These are phyloP conservation scores for Eristalis tenax DNA, from an alignment of 2,888 invertebrate genomes.

Conservation along the genomic window DNA sequence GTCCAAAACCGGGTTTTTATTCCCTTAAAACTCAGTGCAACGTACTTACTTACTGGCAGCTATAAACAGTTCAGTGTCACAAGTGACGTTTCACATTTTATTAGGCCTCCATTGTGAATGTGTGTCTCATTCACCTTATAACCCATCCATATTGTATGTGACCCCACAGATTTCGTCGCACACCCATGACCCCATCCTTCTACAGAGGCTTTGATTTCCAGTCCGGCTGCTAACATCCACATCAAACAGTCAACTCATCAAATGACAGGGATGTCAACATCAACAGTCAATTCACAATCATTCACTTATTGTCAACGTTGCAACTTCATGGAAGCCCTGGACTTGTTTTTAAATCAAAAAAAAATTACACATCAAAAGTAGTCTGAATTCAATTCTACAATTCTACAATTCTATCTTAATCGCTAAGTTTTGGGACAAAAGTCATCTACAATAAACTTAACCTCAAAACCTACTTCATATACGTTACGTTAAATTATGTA, in stretches of 20 bases:
- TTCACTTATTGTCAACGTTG: conserved; percentile 42
- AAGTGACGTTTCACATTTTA: no score
- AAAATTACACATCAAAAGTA: conserved; percentile 33
- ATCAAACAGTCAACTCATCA: background rate
- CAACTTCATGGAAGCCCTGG: conserved; percentile 68
- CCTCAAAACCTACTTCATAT: conserved; percentile 13
- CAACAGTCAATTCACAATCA: conserved; percentile 19
- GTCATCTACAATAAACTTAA: background rate
- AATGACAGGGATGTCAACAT: background rate
- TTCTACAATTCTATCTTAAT: background rate
- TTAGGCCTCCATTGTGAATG: no score
- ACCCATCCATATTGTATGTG: no score
- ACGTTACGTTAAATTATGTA: conserved; percentile 32
- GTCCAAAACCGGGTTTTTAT: no score
- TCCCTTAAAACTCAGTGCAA: no score
- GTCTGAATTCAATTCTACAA: conserved; percentile 18
- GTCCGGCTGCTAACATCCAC: background rate
- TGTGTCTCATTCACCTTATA: no score
- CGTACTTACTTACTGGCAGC: no score
- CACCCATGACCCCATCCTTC: no score
- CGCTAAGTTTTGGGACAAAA: conserved; percentile 52
- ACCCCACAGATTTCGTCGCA: no score
- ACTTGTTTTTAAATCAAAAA: conserved; percentile 38
- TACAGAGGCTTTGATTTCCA: no score
- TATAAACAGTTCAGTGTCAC: no score